Conservation (phyloP, 2,797 vertebrate genomes). For the Girardinus metallicus region DNA sequence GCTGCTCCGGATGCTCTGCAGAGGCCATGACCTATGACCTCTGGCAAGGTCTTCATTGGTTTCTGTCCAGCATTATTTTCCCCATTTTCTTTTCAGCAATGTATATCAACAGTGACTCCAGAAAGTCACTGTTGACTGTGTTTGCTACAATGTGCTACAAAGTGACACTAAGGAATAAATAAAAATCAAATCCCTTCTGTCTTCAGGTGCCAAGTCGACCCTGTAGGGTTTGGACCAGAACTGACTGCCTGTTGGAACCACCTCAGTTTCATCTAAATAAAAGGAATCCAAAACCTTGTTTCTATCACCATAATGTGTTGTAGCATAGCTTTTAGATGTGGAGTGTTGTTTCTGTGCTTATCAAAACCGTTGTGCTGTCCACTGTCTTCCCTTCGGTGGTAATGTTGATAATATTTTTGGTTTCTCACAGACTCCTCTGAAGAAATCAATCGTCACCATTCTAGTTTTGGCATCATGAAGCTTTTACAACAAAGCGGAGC, state of each 20-base stretch:
- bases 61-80: neutral
- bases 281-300: neutral
- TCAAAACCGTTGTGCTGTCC: neutral
- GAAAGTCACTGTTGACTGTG: neutral
- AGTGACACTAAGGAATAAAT: neutral
- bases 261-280: neutral
- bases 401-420: neutral
- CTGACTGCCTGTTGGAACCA: neutral
- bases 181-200: neutral
- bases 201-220: neutral
- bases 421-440: neutral
- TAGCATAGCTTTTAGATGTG: neutral
- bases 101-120: neutral
- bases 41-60: slow-evolving; percentile 48
- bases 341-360: neutral
- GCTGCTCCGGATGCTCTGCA: slow-evolving; percentile 12
- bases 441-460: neutral
- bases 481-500: neutral
- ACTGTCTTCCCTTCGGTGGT: neutral
- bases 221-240: neutral
- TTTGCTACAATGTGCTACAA: neutral
- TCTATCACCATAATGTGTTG: neutral
- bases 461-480: neutral
- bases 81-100: neutral
- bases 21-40: slow-evolving; percentile 84